Evolutionary conservation across 2,888 invertebrate genomes (phyloP), one percentile per base, ranked within the genome.

Genomic region (Arge pagana): DNA sequence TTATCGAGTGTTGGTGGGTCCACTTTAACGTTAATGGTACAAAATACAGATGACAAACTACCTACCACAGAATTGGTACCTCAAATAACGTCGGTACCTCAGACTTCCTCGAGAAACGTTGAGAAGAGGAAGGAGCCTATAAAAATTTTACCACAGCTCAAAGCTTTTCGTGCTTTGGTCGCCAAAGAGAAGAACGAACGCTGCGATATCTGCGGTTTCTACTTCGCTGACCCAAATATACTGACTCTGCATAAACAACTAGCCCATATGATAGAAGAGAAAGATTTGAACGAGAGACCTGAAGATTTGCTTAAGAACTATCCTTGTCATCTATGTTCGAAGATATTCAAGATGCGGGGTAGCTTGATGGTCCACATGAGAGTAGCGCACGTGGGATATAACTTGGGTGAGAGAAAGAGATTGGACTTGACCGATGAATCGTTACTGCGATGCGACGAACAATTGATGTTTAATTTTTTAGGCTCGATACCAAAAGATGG

Each of bases 351-450:
- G 76, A 89, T 90, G 87, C 81, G 87, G 60, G 91, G 91, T 4
- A 90, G 90, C 49, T 74, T 92, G 5, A 87, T 90, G 82, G 87
- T 92, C 3, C 92, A 92, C 72, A 80, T 90, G 63, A 81, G 89
- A 65, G 90, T 91, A 11, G 89, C 89, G 1, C 92, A 92, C 76
- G 85, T 82, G 61, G 85, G 85, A 7, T 83, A 65, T 50, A 70
- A 68, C 62, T 59, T 60, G 53, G 66, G 69, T 65, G 66, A 60
- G n/a, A n/a, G n/a, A n/a, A n/a, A n/a, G n/a, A n/a, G 42, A 42
- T 21, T 42, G 2, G n/a, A 19, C 21, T 42, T 4, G 18, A n/a
- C n/a, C n/a, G n/a, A n/a, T n/a, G n/a, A n/a, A n/a, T n/a, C n/a
- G n/a, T n/a, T n/a, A n/a, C n/a, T n/a, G n/a, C n/a, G n/a, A n/a